Percentiles rank a stretch among this genome's conserved stretches.
These are phyloP conservation scores for Gymnocypris eckloni DNA, from an alignment of 2,797 vertebrate genomes.

Conservation along the genomic window DNA sequence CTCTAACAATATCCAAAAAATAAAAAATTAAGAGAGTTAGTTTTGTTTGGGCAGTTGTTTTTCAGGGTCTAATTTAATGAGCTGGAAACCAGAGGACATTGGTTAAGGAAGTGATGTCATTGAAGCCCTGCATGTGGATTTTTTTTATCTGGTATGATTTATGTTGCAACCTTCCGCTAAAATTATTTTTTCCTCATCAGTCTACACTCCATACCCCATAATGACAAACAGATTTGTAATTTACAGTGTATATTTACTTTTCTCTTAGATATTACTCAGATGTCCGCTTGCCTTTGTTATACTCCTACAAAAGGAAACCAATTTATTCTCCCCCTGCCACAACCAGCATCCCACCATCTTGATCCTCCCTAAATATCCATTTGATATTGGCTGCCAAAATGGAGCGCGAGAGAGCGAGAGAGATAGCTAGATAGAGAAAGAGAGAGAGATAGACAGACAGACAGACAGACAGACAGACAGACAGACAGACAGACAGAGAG, in stretches of 20 bases:
- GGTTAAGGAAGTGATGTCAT: constrained; percentile 44
- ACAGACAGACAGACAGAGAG: constrained; percentile 45
- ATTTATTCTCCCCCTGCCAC: constrained; percentile 22
- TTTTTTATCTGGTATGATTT: constrained; percentile 16
- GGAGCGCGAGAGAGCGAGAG: constrained; percentile 34
- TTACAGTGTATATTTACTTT: not conserved
- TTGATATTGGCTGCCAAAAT: constrained; percentile 58
- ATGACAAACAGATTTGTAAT: not conserved
- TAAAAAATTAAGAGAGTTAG: constrained; percentile 45
- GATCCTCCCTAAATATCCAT: constrained; percentile 68
- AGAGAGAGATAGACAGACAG: not conserved
- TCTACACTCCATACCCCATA: not conserved
- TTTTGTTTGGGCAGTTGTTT: constrained; percentile 56
- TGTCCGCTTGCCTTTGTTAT: constrained; percentile 3
- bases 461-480: fast-evolving
- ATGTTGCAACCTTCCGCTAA: constrained; percentile 26
- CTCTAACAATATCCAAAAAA: constrained; percentile 54
- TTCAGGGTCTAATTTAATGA: constrained; percentile 53
- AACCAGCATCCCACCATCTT: constrained; percentile 17
- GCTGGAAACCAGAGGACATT: constrained; percentile 49
- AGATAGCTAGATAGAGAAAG: too few species aligned
- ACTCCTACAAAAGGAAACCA: not conserved
- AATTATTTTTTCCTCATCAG: not conserved
- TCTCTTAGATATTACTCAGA: not conserved
- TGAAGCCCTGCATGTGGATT: constrained; percentile 41